Evolutionary conservation across 2,113 vertebrate species (phyloP), one percentile per base, ranked within the genome.

Genomic region (Centropus unirufus): DNA sequence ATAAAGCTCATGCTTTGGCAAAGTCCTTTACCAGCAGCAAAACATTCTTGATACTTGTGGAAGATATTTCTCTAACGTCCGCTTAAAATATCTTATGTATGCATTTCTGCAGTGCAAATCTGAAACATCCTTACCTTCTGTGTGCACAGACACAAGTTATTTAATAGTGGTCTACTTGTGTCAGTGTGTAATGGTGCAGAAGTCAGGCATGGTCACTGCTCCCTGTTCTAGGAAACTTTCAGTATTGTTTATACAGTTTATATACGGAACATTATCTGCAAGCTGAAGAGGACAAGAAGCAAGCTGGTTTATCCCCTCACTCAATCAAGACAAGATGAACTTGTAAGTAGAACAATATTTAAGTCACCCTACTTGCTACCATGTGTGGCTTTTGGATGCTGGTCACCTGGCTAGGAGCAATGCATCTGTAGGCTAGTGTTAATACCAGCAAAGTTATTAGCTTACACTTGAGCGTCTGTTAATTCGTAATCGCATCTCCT

Each of bases 401-500:
- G 34, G 6, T 55, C 16, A 67, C 40, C 68, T 34, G 18, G 39
- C 26, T 32, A 26, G 34, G 27, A 81, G 13, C 21, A 17, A 12
- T 44, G n/a, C 44, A 14, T 62, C 58, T 12, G 6, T 76, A 22
- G 40, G 21, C 20, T 74, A 8, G 15, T 3, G 3, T 55, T 18
- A 59, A n/a, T 89, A 40, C 12, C 29, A 69, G 54, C 44, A 66
- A 66, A 55, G n/a, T 46, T 73, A 23, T 61, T 83, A 36, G 36
- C 20, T 75, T 82, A 20, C 44, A 34, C 29, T 68, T 47, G 22
- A 72, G n/a, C n/a, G 51, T 90, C 40, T 93, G 49, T 73, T 93
- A 51, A 80, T 77, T 93, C 46, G 11, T 79, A 82, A 76, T 87
- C 75, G 36, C 68, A 77, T 95, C 94, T 92, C 32, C 84, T 90